phyloP scores from a whole-genome alignment of 2,797 vertebrate genomes.

The Trachurus trachurus region DNA sequence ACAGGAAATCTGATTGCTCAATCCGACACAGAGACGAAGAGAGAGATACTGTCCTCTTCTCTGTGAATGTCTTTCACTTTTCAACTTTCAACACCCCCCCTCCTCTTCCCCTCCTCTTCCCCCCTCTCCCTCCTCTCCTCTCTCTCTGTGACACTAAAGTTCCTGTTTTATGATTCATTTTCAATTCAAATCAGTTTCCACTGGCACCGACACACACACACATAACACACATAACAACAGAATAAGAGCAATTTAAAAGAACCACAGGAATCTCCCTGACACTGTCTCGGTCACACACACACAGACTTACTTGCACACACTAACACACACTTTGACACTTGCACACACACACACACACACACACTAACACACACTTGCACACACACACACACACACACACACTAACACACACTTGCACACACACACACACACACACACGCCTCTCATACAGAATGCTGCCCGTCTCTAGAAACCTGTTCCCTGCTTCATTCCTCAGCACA shows the following conservation, averaged over 20 bases:
- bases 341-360: not conserved
- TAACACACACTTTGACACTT: too few species aligned
- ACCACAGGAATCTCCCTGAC: not conserved
- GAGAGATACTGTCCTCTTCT: conserved; percentile 14
- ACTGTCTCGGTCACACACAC: conserved; percentile 3
- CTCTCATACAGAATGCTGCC: not conserved
- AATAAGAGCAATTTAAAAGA: not conserved
- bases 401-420: too few species aligned
- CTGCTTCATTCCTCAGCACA: conserved; percentile 6
- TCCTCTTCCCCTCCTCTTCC: not conserved
- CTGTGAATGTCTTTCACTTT: not conserved
- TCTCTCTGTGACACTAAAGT: conserved; percentile 5
- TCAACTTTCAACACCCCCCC: not conserved
- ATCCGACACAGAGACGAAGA: conserved; percentile 31
- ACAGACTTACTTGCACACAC: conserved; percentile 8
- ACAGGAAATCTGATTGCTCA: conserved; percentile 45
- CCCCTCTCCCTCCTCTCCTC: not conserved
- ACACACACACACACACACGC: not conserved
- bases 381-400: not conserved
- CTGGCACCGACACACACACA: not conserved
- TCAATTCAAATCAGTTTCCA: conserved; percentile 43
- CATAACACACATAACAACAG: too few species aligned
- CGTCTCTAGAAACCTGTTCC: conserved; percentile 7
- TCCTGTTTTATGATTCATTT: conserved; percentile 37
- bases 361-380: not conserved